phyloP scores from a whole-genome alignment of 2,113 vertebrate genomes.

The Amphiprion ocellaris region DNA sequence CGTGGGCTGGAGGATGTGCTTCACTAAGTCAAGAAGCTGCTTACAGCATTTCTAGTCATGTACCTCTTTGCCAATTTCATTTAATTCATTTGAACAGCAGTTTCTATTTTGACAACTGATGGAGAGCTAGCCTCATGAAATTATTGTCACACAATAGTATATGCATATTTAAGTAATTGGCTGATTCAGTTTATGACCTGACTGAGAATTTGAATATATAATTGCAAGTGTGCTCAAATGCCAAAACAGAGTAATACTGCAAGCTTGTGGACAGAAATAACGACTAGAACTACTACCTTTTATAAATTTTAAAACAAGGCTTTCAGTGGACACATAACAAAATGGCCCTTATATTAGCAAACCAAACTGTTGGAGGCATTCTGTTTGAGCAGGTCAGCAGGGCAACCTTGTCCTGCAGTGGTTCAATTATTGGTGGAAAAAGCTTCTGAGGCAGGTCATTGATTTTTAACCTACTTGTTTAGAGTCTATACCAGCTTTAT shows the following conservation, averaged over 20 bases:
- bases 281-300: no score
- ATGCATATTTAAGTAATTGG: neutral
- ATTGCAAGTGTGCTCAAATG: no score
- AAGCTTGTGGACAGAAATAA: no score
- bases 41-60: neutral
- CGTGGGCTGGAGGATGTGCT: neutral
- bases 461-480: constrained; percentile 1
- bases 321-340: neutral
- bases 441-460: neutral
- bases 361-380: neutral
- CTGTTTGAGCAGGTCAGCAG: no score
- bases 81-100: neutral
- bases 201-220: neutral
- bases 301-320: neutral
- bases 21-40: constrained; percentile 3
- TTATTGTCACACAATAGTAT: neutral
- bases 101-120: neutral
- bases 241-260: no score
- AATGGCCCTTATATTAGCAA: neutral
- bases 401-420: neutral
- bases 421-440: neutral
- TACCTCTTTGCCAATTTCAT: no score
- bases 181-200: neutral
- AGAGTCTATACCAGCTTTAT: constrained; percentile 4
- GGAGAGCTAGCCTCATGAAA: neutral